Evolutionary conservation across 2,888 invertebrate genomes (phyloP), one percentile per base, ranked within the genome.

Genomic region (Noctuana brunneofusca): DNA sequence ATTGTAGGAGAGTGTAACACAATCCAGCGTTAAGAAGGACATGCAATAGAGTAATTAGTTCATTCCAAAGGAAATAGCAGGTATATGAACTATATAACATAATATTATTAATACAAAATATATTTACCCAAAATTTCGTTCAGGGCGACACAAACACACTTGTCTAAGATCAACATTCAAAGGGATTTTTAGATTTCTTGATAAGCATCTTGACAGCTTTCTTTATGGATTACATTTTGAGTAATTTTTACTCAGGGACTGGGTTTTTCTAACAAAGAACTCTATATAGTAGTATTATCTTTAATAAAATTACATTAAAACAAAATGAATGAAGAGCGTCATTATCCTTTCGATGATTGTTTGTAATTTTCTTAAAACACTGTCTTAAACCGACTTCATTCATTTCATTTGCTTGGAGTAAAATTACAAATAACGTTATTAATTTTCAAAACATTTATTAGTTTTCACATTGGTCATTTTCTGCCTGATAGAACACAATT

Each of bases 121-220:
- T 91, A 91, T 87, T 91, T 91, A 91, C 90, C 90, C 87, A 87
- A 83, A 43, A 84, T 80, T 78, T 85, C 84, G 77, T 83, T 89
- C 86, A 88, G 88, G 89, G 88, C 83, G 86, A 87, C 87, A 88
- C 87, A 90, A 81, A 87, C 86, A 86, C 86, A 85, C 83, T 84
- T 83, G 82, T 79, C 78, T 82, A 80, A 79, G 82, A 80, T 83
- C 79, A 81, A 84, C 80, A 84, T 82, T 84, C 77, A 81, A 81
- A 79, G 75, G 76, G 81, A 76, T 76, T 76, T 75, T 79, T 78
- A 73, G 78, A 79, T 81, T 71, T 84, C 87, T 87, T 87, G 87
- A 83, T 76, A 80, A 87, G 89, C 90, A 91, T 91, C 91, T 90
- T 91, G 91, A 91, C 91, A 91, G 86, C 89, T 91, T 90, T 90